Evolutionary conservation across 2,797 vertebrate species (phyloP), one percentile per base, ranked within the genome.

Genomic region (Halcyon badia): DNA sequence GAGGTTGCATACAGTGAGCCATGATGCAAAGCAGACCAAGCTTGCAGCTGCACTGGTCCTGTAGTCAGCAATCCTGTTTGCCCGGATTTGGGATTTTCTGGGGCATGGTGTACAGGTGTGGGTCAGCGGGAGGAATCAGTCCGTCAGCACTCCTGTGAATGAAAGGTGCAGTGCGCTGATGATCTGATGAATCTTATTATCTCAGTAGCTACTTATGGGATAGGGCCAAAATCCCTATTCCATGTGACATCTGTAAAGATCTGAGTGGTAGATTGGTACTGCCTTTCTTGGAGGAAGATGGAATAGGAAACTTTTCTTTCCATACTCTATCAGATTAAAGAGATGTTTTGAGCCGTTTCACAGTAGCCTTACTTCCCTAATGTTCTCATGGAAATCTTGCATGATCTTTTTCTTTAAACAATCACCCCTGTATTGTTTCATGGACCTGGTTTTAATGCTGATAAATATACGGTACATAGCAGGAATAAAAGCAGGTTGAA

Each of bases 1-100:
- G 46, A 54, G 35, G 26, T 33, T 8, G 1, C 6, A 5, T 31
- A 16, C 0, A 1, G 2, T 39, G n/a, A 70, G 37, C 0, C 2
- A 10, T 41, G 33, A 24, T 31, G n/a, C 49, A 48, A n/a, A 88
- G 39, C 71, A 71, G 46, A 65, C 37, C 11, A 35, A 28, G n/a
- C n/a, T 14, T 83, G 79, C 26, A 61, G 66, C 30, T 68, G 57
- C 26, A 11, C 37, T 76, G 62, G 11, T 89, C 54, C 68, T 72
- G 37, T 58, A 30, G 54, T 52, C 17, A 13, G 58, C 52, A 42
- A 7, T 72, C 16, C 65, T 66, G 39, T 2, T n/a, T 82, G 49
- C 60, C 60, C 71, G 48, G 10, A 31, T 78, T 68, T 83, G 57
- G 48, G 51, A 33, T 79, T 91, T 90, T 86, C 66, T 87, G 31